A percentile compares a stretch with the other conserved stretches of the same genome.
phyloP scores from a whole-genome alignment of 2,113 vertebrate species.

The Orthonyx spaldingii region DNA sequence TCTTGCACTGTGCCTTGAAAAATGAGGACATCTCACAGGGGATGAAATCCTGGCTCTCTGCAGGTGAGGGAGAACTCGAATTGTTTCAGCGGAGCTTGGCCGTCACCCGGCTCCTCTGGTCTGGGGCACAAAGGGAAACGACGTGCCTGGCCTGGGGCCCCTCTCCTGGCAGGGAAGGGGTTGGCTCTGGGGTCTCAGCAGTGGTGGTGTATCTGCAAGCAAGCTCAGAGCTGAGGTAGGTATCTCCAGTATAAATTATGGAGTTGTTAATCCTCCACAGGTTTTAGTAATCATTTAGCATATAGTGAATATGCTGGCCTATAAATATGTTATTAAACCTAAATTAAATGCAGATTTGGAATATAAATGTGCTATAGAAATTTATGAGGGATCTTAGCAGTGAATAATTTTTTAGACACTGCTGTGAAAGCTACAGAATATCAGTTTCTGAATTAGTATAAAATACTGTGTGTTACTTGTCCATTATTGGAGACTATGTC shows the following conservation, averaged over 20 bases:
- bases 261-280: slow-evolving; percentile 31
- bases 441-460: neutral
- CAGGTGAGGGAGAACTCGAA: neutral
- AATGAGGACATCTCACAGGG: fast-evolving
- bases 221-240: neutral
- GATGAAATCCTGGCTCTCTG: neutral
- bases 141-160: fast-evolving
- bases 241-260: neutral
- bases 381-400: slow-evolving; percentile 38
- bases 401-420: slow-evolving; percentile 1
- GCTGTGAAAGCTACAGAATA: neutral
- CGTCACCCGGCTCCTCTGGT: fast-evolving
- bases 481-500: neutral
- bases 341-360: slow-evolving; percentile 53
- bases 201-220: neutral
- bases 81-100: neutral
- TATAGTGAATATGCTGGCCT: neutral
- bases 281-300: slow-evolving; percentile 36
- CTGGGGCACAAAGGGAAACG: neutral
- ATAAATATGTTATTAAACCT: slow-evolving; percentile 54
- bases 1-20: neutral
- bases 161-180: neutral
- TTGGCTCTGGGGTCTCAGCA: neutral
- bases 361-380: slow-evolving; percentile 23
- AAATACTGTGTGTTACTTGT: neutral